Conservation (phyloP, 2,797 vertebrate genomes). For the Coccyzus lansbergi region DNA sequence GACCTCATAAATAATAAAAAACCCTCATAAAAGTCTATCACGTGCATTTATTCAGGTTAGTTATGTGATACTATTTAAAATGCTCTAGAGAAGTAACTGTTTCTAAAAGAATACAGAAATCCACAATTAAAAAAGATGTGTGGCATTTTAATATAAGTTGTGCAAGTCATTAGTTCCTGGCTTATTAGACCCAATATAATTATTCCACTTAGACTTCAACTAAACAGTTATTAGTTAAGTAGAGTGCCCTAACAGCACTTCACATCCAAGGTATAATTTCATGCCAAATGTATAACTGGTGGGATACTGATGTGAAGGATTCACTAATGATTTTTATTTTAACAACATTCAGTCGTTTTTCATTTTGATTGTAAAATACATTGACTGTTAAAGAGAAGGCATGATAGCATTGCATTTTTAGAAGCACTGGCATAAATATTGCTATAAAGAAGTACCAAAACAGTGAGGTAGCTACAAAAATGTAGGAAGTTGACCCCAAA, state of each 20-base stretch:
- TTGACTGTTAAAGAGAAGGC: background rate
- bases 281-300: background rate
- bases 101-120: background rate
- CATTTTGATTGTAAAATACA: background rate
- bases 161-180: background rate
- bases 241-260: background rate
- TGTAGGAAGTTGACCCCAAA: background rate
- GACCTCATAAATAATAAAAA: constrained; percentile 30
- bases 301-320: background rate
- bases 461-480: background rate
- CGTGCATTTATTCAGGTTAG: constrained; percentile 11
- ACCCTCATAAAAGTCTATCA: constrained; percentile 24
- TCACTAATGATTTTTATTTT: background rate
- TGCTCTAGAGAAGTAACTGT: background rate
- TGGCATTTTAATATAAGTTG: background rate
- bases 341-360: background rate
- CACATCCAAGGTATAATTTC: background rate
- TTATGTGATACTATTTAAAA: background rate
- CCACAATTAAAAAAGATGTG: background rate
- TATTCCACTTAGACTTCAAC: background rate
- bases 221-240: constrained; percentile 12
- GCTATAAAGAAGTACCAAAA: background rate
- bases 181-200: constrained; percentile 12
- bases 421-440: background rate
- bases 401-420: background rate